Evolutionary conservation across 2,888 invertebrate genomes (phyloP).

Genomic region (Thelaira solivaga): DNA sequence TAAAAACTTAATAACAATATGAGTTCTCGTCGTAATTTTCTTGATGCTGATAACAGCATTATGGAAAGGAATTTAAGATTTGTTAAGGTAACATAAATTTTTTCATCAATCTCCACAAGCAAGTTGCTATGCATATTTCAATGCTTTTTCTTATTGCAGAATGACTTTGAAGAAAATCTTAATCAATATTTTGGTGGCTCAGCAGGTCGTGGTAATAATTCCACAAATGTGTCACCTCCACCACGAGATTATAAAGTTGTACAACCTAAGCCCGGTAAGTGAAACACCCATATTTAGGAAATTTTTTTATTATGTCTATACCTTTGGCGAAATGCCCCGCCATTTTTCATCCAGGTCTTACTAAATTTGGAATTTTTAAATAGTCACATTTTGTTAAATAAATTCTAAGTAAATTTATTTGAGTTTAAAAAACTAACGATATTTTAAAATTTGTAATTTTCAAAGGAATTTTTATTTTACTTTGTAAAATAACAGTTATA

Average conservation of each 20-base stretch:
- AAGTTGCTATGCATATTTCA: background rate
- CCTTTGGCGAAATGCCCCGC: too few relatives aligned
- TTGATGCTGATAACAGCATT: constrained; percentile 81
- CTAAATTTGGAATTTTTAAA: too few relatives aligned
- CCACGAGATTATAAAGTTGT: constrained; percentile 80
- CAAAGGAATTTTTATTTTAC: too few relatives aligned
- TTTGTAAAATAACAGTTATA: too few relatives aligned
- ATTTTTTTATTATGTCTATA: background rate
- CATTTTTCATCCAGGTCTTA: too few relatives aligned
- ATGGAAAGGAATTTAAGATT: constrained; percentile 79
- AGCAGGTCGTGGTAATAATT: constrained; percentile 6
- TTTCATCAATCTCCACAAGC: background rate
- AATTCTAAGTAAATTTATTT: too few relatives aligned
- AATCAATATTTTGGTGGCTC: constrained; percentile 78
- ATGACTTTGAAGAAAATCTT: constrained; percentile 81
- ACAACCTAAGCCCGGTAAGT: constrained; percentile 83
- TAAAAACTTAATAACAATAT: constrained; percentile 8
- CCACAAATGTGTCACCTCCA: constrained; percentile 56
- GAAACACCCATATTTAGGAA: background rate
- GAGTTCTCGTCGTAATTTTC: constrained; percentile 59
- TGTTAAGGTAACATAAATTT: constrained; percentile 73
- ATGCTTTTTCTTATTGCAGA: constrained; percentile 72
- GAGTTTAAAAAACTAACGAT: too few relatives aligned
- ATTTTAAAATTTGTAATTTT: too few relatives aligned
- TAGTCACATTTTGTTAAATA: too few relatives aligned